These are phyloP conservation scores for Pteromalus puparum DNA, from an alignment of 1,140 invertebrate genomes.

Conservation along the genomic window DNA sequence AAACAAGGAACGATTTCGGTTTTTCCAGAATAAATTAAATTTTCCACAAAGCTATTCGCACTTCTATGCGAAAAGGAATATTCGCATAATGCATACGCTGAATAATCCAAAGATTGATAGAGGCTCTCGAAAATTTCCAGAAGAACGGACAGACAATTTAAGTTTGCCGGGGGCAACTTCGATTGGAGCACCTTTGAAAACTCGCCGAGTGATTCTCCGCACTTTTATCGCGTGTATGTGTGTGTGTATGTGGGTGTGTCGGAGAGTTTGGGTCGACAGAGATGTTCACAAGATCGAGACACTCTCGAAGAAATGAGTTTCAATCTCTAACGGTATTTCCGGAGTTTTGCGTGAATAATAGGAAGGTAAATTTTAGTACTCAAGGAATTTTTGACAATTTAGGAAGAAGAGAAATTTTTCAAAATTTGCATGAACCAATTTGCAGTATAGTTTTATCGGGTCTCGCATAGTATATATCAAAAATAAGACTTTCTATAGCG, in stretches of 20 bases:
- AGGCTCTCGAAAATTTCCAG: neutral
- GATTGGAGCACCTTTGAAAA: conserved; percentile 21
- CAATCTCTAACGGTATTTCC: no score
- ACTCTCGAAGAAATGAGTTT: neutral
- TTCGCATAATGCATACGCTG: neutral
- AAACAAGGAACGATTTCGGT: neutral
- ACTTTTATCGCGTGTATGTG: neutral
- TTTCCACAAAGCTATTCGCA: neutral
- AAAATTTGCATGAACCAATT: neutral
- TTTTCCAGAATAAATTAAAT: no score
- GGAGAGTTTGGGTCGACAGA: neutral
- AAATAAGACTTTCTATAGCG: no score
- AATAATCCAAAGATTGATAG: conserved; percentile 22
- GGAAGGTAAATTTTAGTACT: no score
- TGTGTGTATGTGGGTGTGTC: neutral
- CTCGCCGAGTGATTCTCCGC: neutral
- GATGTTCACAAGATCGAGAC: neutral
- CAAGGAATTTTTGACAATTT: no score
- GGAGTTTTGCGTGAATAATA: no score
- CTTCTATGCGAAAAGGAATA: neutral
- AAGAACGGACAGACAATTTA: conserved; percentile 14
- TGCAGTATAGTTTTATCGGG: neutral
- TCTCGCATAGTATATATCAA: neutral
- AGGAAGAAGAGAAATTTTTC: no score
- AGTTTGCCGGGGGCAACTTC: conserved; percentile 21